Evolutionary conservation across 1,140 invertebrate genomes (phyloP), one percentile per base, ranked within the genome.

Genomic region (Linepithema humile): DNA sequence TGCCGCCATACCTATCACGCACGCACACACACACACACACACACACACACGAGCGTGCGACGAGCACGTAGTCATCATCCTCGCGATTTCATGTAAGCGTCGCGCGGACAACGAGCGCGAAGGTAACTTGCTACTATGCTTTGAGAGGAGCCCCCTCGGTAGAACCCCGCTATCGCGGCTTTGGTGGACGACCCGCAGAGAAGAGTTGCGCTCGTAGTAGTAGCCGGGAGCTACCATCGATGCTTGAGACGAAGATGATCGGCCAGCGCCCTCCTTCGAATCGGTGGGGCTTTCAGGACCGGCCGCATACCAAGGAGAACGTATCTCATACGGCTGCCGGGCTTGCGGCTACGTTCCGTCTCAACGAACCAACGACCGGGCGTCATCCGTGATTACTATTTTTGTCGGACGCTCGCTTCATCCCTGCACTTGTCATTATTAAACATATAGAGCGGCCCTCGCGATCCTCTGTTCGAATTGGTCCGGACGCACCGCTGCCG

Each of bases 201-300:
- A 26, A n/a, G 35, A 40, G 26, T 45, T n/a, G 75, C 74, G 65
- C 59, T 48, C 73, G 26, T 48, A 69, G 69, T 78, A 60, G 65
- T 77, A 85, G 87, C 82, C 86, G 86, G 67, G 78, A 90, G 83
- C 85, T 89, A 87, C 65, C 78, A 77, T n/a, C 60, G 45, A 38
- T n/a, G 20, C 15, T 32, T 43, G 35, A 23, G 45, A 45, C 48
- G 23, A 57, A 59, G 23, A 59, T 29, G 32, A 75, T 48, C 62
- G 35, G 35, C 38, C 53, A 43, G 73, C 57, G 55, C 74, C 67
- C 65, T 62, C 53, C 74, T 70, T 72, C 55, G 70, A 83, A 83
- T 78, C 80, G 55, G n/a, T 70, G 60, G 38, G 45, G 72, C 57
- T 35, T 53, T 74, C 50, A 40, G 70, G 70, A 83, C 26, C 53